Base-by-base conservation (phyloP, 2,797 vertebrate genomes). In the Sebastes oblongus region DNA sequence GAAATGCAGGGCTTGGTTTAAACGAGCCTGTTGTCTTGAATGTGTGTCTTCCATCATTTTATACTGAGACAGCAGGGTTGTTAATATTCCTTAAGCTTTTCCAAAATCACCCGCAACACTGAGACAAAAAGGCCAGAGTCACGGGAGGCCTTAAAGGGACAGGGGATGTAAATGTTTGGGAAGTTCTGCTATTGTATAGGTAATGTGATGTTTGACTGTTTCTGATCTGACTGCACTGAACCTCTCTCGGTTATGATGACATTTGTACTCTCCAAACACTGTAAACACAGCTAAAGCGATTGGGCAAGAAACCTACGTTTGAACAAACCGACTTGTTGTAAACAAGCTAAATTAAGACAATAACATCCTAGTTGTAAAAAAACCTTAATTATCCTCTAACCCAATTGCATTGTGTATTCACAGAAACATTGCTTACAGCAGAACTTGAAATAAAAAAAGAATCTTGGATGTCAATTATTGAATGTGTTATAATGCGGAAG, bases 31-130 rank as follows among this genome's bases (percentile, higher is more conserved):
- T 84, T 84, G 76, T 76, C 66, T 73, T 61, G 24, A 72, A 77
- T 84, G 81, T 84, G 76, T 4, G 68, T 87, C 71, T 78, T 84
- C 34, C 68, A 86, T 89, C 84, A 85, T 79, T 81, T 81, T 69
- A 65, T 58, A 65, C 30, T 20, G 66, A 77, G 65, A 56, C 22
- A 56, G 70, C 36, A 3, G 14, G 27, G 60, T 77, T 87, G 32
- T 90, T 83, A 67, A 81, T 87, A 80, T 74, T 78, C 64, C 54
- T 60, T 78, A 30, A 75, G 72, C 52, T 73, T 68, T 70, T 76
- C 6, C 3, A 39, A 73, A 83, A 73, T 66, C 24, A 6, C 27
- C 39, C 0, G 13, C 42, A 62, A 60, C 61, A 14, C 68, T 54
- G 10, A 54, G 61, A 22, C 13, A 24, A 74, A 64, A 60, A 76